Evolutionary conservation across 2,888 invertebrate species (phyloP).

Genomic region (Chorisops tibialis): DNA sequence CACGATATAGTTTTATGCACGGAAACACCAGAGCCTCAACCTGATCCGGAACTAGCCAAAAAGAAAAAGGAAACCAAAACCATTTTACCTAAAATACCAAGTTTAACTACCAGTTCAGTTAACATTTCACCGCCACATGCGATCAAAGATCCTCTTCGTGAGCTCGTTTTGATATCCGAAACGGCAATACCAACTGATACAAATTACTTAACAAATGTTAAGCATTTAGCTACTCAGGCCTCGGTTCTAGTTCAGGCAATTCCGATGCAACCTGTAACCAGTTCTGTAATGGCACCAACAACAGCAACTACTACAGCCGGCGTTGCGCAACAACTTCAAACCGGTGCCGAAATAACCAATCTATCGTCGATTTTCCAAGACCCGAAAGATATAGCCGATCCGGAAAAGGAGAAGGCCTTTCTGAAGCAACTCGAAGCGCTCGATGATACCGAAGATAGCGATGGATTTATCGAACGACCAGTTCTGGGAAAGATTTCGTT

Average conservation of each 20-base stretch:
- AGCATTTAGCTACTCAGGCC: conserved; percentile 60
- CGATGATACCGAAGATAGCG: conserved; percentile 50
- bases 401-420: conserved; percentile 49
- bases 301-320: conserved; percentile 32
- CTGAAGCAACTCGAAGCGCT: conserved; percentile 49
- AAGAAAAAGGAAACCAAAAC: background rate
- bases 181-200: conserved; percentile 42
- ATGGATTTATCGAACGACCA: conserved; percentile 56
- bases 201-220: conserved; percentile 54
- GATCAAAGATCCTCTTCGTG: conserved; percentile 59
- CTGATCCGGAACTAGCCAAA: background rate
- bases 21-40: conserved; percentile 30
- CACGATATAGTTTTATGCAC: conserved; percentile 63
- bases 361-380: conserved; percentile 45
- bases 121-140: background rate
- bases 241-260: conserved; percentile 58
- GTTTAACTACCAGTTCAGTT: background rate
- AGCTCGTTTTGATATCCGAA: conserved; percentile 61
- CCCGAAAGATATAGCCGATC: conserved; percentile 49
- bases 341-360: conserved; percentile 27
- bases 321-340: background rate
- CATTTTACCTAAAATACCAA: background rate
- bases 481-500: conserved; percentile 65
- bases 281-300: background rate
- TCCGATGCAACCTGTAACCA: background rate